A percentile compares a stretch with the other conserved stretches of the same genome.
Conservation (phyloP, 2,888 invertebrate species). For the Acleris cristana region DNA sequence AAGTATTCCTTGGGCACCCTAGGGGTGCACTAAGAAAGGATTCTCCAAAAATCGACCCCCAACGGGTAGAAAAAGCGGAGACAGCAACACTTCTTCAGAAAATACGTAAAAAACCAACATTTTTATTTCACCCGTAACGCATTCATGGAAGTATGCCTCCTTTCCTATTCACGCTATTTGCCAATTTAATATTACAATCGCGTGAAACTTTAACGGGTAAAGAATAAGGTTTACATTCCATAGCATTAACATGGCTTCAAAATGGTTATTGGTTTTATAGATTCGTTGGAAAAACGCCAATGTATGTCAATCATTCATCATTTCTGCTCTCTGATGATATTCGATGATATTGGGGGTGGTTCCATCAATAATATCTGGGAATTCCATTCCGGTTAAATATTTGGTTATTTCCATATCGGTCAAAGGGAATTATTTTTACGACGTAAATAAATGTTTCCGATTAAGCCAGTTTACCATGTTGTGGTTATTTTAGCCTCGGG, state of each 20-base stretch:
- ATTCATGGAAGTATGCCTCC: conserved; percentile 14
- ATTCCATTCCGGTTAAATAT: background rate
- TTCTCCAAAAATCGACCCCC: too few species aligned
- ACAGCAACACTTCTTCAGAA: too few species aligned
- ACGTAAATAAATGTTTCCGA: too few species aligned
- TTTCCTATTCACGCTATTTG: conserved; percentile 14
- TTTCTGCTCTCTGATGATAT: conserved; percentile 24
- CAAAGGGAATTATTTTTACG: background rate
- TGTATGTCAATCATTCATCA: conserved; percentile 36
- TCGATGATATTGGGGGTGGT: conserved; percentile 22
- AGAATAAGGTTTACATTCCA: background rate
- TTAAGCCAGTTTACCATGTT: too few species aligned
- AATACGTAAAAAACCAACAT: background rate
- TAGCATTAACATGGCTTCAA: background rate
- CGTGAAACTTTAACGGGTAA: background rate
- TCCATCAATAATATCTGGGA: background rate
- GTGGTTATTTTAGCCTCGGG: too few species aligned
- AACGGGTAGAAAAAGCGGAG: too few species aligned
- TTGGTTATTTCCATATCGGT: background rate
- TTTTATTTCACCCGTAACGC: conserved; percentile 6
- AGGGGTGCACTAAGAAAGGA: too few species aligned
- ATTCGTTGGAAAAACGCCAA: conserved; percentile 36
- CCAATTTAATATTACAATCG: conserved; percentile 3
- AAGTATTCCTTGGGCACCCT: too few species aligned
- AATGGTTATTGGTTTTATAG: conserved; percentile 27